These are phyloP conservation scores for Ophthalmolycus amberensis DNA, from an alignment of 2,113 vertebrate genomes.

Conservation along the genomic window DNA sequence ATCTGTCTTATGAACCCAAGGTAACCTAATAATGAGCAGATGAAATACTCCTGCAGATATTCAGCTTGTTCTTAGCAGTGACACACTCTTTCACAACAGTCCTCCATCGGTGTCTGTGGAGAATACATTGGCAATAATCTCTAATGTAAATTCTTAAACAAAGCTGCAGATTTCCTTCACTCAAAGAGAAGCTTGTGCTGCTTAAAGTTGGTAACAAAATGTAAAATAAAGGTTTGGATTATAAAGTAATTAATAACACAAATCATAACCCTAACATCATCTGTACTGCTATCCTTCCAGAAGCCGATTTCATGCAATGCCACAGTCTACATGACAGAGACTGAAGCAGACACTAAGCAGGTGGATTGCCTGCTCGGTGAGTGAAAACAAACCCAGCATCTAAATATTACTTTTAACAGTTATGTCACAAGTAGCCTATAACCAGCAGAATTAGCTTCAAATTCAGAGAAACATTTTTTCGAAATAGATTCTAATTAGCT, in stretches of 20 bases:
- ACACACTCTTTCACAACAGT: not conserved
- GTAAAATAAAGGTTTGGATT: not conserved
- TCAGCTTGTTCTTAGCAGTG: not conserved
- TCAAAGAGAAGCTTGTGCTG: not conserved
- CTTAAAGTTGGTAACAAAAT: not conserved
- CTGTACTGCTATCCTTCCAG: conserved; percentile 47
- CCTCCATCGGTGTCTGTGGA: not conserved
- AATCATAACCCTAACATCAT: not conserved
- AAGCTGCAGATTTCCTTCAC: not conserved
- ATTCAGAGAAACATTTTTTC: not conserved
- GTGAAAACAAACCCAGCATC: conserved; percentile 26
- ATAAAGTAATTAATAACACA: not conserved
- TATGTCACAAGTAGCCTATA: not conserved
- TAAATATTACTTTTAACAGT: not conserved
- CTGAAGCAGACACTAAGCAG: not conserved
- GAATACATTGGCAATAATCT: not conserved
- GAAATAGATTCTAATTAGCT: not conserved
- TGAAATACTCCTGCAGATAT: not conserved
- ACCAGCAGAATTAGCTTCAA: not conserved
- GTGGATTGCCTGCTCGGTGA: conserved; percentile 68
- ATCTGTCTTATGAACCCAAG: conserved; percentile 73
- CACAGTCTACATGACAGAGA: conserved; percentile 65
- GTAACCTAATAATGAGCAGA: conserved; percentile 58
- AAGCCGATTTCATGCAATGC: conserved; percentile 68
- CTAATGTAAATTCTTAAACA: not conserved